These are phyloP conservation scores for Smittia sp. DNA, from an alignment of 2,888 invertebrate genomes.

Conservation along the genomic window DNA sequence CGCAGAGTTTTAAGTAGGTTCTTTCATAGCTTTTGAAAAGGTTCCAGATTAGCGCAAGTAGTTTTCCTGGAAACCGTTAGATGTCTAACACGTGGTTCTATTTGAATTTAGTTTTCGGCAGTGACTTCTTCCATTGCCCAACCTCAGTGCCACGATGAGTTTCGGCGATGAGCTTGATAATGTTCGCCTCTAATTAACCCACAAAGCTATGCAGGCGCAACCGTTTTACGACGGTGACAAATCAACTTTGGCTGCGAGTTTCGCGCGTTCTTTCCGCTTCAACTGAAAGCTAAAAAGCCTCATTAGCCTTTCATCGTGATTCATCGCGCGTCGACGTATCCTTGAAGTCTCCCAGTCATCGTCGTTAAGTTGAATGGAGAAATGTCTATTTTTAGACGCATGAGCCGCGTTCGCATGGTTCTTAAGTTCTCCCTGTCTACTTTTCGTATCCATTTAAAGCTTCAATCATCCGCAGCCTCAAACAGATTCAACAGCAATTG, in stretches of 20 bases:
- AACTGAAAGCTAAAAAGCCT: background rate
- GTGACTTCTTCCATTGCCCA: too few species aligned
- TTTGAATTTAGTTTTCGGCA: too few species aligned
- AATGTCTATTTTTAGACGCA: constrained; percentile 10
- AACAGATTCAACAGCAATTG: background rate
- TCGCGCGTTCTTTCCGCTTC: background rate
- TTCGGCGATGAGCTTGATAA: background rate
- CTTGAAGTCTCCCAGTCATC: constrained; percentile 8
- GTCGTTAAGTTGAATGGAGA: constrained; percentile 10
- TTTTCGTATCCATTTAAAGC: background rate
- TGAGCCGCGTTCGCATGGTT: background rate
- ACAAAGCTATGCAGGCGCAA: background rate
- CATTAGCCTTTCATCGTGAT: background rate
- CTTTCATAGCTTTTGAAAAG: too few species aligned
- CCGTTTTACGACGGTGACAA: constrained; percentile 11
- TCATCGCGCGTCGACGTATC: background rate
- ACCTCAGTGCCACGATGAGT: background rate
- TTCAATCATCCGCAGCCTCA: background rate
- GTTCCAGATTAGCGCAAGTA: too few species aligned
- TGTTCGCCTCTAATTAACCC: background rate
- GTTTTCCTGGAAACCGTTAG: too few species aligned
- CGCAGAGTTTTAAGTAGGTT: too few species aligned
- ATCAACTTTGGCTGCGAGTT: constrained; percentile 4
- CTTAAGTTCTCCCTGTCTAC: background rate
- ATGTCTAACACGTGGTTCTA: too few species aligned